Conservation (phyloP, 2,113 vertebrate species). For the Mormyrus iriodes region DNA sequence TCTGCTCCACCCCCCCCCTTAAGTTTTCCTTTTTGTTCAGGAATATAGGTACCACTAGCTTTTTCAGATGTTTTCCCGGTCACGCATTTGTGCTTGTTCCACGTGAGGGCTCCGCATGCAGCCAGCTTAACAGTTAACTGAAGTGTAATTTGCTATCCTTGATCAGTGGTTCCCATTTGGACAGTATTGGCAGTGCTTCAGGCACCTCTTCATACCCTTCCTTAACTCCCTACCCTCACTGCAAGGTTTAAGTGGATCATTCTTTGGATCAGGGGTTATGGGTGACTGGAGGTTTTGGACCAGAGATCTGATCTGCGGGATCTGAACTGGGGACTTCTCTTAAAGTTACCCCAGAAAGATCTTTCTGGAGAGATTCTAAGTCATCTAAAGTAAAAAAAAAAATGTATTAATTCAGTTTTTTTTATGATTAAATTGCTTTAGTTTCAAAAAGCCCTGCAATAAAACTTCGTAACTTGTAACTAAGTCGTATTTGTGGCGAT, state of each 20-base stretch:
- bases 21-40: too few relatives aligned
- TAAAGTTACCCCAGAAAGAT: conserved; percentile 22
- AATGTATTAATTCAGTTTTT: too few relatives aligned
- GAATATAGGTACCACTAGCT: not conserved
- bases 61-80: not conserved
- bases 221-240: not conserved
- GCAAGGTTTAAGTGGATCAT: not conserved
- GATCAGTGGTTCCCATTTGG: not conserved
- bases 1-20: not conserved
- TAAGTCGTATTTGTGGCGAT: not conserved
- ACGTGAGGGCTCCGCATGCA: not conserved
- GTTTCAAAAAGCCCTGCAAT: not conserved
- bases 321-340: conserved; percentile 25
- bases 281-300: not conserved
- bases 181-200: not conserved
- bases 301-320: conserved; percentile 35
- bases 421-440: too few relatives aligned
- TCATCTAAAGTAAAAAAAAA: not conserved
- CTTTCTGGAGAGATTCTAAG: conserved; percentile 27
- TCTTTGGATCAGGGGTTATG: not conserved
- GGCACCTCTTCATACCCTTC: not conserved
- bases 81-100: not conserved
- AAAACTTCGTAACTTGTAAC: not conserved
- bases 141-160: not conserved
- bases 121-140: not conserved